Evolutionary conservation across 1,140 invertebrate species (phyloP).

Genomic region (Gonatopus flavifemur): DNA sequence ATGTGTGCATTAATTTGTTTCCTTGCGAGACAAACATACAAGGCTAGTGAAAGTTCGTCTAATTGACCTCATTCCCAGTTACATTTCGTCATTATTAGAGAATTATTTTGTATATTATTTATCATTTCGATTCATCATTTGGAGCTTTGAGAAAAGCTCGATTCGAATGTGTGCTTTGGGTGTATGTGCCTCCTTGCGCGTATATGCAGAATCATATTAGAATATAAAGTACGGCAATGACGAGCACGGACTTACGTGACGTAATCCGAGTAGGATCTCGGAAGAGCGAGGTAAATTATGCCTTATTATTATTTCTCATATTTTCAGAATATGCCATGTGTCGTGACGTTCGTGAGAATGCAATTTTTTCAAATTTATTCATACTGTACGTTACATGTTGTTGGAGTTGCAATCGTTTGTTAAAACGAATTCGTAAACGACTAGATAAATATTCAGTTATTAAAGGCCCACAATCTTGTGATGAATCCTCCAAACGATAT

Average conservation of each 20-base stretch:
- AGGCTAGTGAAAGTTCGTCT: constrained; percentile 22
- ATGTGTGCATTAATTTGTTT: not conserved
- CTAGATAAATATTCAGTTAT: too few relatives aligned
- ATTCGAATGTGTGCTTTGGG: not conserved
- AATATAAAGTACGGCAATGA: constrained; percentile 21
- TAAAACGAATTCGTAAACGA: too few relatives aligned
- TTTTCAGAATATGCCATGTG: too few relatives aligned
- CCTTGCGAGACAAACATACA: not conserved
- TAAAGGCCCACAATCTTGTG: too few relatives aligned
- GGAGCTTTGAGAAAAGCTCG: not conserved
- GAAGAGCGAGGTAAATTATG: constrained; percentile 69
- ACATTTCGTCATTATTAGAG: too few relatives aligned
- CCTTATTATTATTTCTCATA: too few relatives aligned
- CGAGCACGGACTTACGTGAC: constrained; percentile 29
- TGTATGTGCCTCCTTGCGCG: not conserved
- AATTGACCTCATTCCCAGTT: constrained; percentile 29
- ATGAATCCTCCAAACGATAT: too few relatives aligned
- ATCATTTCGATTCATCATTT: not conserved
- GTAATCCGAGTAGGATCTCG: constrained; percentile 67
- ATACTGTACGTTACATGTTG: too few relatives aligned
- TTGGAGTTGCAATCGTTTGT: too few relatives aligned
- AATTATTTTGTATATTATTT: not conserved
- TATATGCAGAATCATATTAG: not conserved
- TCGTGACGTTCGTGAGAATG: too few relatives aligned
- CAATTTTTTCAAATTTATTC: too few relatives aligned